Conservation (phyloP, 2,797 vertebrate species). For the Chelon auratus region DNA sequence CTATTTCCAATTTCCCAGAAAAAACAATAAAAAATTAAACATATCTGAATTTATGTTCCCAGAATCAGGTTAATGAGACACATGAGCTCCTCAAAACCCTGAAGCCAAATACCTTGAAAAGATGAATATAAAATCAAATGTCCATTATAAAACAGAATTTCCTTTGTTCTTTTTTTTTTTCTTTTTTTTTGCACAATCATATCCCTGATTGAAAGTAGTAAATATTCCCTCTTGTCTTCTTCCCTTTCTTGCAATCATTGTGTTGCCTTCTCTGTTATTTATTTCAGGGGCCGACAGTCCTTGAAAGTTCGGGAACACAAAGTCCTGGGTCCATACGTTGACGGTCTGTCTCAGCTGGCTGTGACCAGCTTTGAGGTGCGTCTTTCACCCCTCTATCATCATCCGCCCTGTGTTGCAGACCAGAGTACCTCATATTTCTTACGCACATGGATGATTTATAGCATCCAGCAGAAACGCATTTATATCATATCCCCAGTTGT, state of each 20-base stretch:
- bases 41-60: not conserved
- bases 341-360: constrained; percentile 96
- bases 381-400: constrained; percentile 40
- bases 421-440: constrained; percentile 25
- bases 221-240: not conserved
- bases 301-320: constrained; percentile 98
- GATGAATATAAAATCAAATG: constrained; percentile 3
- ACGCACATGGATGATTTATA: constrained; percentile 23
- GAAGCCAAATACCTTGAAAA: not conserved
- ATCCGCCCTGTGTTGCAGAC: constrained; percentile 12
- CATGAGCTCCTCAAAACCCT: not conserved
- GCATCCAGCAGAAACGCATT: constrained; percentile 8
- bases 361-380: constrained; percentile 96
- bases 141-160: not conserved
- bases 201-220: not conserved
- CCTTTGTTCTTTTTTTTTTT: not conserved
- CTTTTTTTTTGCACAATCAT: not conserved
- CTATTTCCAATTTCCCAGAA: constrained; percentile 9
- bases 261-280: constrained; percentile 36
- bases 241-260: constrained; percentile 7
- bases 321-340: constrained; percentile 97
- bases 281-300: constrained; percentile 91
- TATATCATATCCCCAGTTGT: constrained; percentile 9
- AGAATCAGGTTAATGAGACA: not conserved
- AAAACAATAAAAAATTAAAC: not conserved